Percentiles rank a stretch among this genome's conserved stretches.
Evolutionary conservation across 2,888 invertebrate genomes (phyloP).

Genomic region (Drosophila crucigera): DNA sequence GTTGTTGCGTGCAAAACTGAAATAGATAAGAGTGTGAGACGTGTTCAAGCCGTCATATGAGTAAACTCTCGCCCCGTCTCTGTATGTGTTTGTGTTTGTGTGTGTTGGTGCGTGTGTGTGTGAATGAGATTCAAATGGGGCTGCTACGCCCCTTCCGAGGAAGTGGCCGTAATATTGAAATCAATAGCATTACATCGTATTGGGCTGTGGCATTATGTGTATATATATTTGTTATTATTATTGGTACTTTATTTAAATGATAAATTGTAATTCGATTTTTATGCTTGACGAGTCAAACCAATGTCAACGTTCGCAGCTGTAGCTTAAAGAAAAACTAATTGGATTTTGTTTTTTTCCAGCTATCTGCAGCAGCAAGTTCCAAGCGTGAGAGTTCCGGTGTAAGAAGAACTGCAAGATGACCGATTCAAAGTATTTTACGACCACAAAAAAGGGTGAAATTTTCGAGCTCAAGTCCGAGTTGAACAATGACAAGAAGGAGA

Average conservation of each 20-base stretch:
- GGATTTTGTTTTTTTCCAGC: not conserved
- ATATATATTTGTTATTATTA: slow-evolving; percentile 1
- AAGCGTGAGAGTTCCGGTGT: slow-evolving; percentile 34
- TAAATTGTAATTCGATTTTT: not conserved
- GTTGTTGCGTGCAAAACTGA: slow-evolving; percentile 5
- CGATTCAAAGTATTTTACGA: slow-evolving; percentile 99
- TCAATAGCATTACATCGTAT: slow-evolving; percentile 29
- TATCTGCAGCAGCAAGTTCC: slow-evolving; percentile 29
- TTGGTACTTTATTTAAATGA: not conserved
- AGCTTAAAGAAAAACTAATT: not conserved
- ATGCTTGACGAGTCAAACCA: not conserved
- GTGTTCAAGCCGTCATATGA: slow-evolving; percentile 59
- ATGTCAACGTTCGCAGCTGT: not conserved
- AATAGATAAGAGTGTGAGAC: slow-evolving; percentile 45
- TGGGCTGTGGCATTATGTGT: not conserved
- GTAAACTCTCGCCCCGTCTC: slow-evolving; percentile 28
- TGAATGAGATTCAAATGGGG: slow-evolving; percentile 20
- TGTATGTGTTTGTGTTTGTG: slow-evolving; percentile 4
- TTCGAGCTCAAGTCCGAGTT: slow-evolving; percentile 99
- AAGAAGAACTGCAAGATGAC: slow-evolving; percentile 89
- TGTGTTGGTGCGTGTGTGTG: slow-evolving; percentile 5
- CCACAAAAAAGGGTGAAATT: slow-evolving; percentile 99
- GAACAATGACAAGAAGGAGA: slow-evolving; percentile 99
- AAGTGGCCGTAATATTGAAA: slow-evolving; percentile 25
- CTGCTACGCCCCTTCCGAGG: slow-evolving; percentile 49